phyloP scores from a whole-genome alignment of 2,888 invertebrate genomes.

The Pterobdella sp. region DNA sequence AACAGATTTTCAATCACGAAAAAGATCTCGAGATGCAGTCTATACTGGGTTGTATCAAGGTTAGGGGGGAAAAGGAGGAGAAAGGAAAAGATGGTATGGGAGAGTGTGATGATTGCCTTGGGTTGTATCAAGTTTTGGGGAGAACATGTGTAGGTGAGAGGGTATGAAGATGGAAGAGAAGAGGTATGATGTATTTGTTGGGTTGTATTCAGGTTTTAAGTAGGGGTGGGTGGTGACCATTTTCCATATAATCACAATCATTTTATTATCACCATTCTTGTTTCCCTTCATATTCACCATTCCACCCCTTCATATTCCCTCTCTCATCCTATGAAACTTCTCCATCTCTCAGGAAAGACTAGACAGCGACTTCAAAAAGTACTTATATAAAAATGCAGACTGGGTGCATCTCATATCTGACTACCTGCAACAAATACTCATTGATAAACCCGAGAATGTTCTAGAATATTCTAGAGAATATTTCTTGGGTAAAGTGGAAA shows the following conservation, averaged over 20 bases:
- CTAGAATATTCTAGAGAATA: slow-evolving; percentile 1
- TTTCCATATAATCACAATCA: too few species aligned
- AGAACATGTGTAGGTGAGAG: not conserved
- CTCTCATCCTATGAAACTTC: not conserved
- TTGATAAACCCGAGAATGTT: slow-evolving; percentile 21
- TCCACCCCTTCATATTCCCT: not conserved
- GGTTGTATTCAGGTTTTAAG: too few species aligned
- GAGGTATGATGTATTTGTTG: too few species aligned
- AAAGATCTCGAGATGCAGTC: slow-evolving; percentile 24
- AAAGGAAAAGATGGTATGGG: not conserved
- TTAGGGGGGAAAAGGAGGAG: not conserved
- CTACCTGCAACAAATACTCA: slow-evolving; percentile 26
- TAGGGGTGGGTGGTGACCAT: too few species aligned
- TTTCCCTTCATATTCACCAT: too few species aligned
- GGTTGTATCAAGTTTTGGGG: not conserved
- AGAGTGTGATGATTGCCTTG: not conserved
- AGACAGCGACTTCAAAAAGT: slow-evolving; percentile 8
- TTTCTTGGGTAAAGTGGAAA: not conserved
- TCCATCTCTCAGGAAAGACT: slow-evolving; percentile 21
- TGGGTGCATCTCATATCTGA: slow-evolving; percentile 25
- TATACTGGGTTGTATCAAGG: slow-evolving; percentile 2
- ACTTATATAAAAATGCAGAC: not conserved
- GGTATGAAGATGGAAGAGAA: not conserved
- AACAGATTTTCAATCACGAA: slow-evolving; percentile 4
- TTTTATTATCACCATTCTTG: too few species aligned